Evolutionary conservation across 2,797 vertebrate species (phyloP).

Genomic region (Melanotaenia parkinsoni): DNA sequence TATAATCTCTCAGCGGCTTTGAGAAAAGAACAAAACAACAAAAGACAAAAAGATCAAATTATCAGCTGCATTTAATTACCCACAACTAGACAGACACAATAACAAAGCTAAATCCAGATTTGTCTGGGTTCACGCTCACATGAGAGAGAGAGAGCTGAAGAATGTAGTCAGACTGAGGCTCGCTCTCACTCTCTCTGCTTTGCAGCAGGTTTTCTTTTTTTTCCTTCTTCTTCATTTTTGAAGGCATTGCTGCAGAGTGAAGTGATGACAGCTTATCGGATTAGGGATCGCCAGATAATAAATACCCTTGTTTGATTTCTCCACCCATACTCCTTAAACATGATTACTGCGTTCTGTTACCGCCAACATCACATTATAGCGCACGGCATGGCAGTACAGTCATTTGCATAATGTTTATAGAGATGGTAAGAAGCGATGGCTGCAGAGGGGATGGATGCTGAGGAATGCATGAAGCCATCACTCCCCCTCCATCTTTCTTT

Average conservation of each 20-base stretch:
- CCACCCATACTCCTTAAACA: conserved; percentile 77
- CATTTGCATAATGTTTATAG: conserved; percentile 74
- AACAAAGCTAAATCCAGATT: conserved; percentile 77
- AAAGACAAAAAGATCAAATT: conserved; percentile 79
- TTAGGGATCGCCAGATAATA: conserved; percentile 81
- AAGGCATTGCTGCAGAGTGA: conserved; percentile 69
- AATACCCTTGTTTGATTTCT: conserved; percentile 82
- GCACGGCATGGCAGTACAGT: conserved; percentile 19
- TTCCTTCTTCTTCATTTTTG: conserved; percentile 18
- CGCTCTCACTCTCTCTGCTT: conserved; percentile 34
- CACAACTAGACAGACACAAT: conserved; percentile 75
- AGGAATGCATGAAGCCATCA: conserved; percentile 49
- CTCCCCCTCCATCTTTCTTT: conserved; percentile 35
- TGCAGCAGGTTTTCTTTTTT: conserved; percentile 33
- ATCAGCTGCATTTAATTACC: conserved; percentile 83
- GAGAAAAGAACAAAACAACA: conserved; percentile 73
- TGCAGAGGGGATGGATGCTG: conserved; percentile 47
- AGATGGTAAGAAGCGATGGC: conserved; percentile 56
- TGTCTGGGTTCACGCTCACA: conserved; percentile 56
- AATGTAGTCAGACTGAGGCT: conserved; percentile 23
- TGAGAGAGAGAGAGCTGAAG: conserved; percentile 27
- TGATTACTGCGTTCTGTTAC: conserved; percentile 81
- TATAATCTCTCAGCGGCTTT: conserved; percentile 48
- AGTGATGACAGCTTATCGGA: conserved; percentile 83
- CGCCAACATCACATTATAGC: conserved; percentile 65